Evolutionary conservation across 2,113 vertebrate genomes (phyloP), one percentile per base, ranked within the genome.

Genomic region (Rhabdomys dilectus): DNA sequence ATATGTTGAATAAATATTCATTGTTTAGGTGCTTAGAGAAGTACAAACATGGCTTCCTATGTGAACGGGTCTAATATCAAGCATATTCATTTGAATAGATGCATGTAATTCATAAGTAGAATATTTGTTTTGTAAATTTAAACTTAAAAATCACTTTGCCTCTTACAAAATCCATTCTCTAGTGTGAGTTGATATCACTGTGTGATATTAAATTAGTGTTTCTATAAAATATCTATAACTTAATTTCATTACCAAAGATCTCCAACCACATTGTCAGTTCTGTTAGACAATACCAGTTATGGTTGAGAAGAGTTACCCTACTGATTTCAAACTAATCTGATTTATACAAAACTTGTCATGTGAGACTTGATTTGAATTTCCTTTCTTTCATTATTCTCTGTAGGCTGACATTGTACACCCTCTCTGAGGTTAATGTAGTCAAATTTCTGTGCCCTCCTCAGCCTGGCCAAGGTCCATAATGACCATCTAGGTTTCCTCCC

Each of bases 111-210:
- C 82, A 75, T 58, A 68, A 4, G 56, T 0, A 29, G 51, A 85
- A 24, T 48, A 13, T 77, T 39, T 90, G 11, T 87, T 89, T 91
- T 81, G 88, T 51, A 85, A 11, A 78, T 62, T 88, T 95, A 93
- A 91, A 48, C 36, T n/a, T 73, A 82, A 93, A 93, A 56, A 16
- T 3, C 64, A 15, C 85, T 91, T 92, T 77, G 34, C 11, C 56
- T 78, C 15, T 86, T 78, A 93, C 45, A 91, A 70, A 91, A 82
- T 77, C 31, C 10, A 9, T 36, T 93, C 53, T 80, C 45, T 34
- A 78, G 7, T 80, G 10, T 78, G 78, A 62, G 45, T 16, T 77
- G 39, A 88, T 81, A 48, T 3, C 31, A 91, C 1, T 1, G 56
- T 39, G 3, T 62, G 58, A 81, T 60, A 19, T 89, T 76, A 88